Percentiles rank a stretch among this genome's conserved stretches.
Conservation (phyloP, 2,888 invertebrate species). For the Scaptomyza tumidula region DNA sequence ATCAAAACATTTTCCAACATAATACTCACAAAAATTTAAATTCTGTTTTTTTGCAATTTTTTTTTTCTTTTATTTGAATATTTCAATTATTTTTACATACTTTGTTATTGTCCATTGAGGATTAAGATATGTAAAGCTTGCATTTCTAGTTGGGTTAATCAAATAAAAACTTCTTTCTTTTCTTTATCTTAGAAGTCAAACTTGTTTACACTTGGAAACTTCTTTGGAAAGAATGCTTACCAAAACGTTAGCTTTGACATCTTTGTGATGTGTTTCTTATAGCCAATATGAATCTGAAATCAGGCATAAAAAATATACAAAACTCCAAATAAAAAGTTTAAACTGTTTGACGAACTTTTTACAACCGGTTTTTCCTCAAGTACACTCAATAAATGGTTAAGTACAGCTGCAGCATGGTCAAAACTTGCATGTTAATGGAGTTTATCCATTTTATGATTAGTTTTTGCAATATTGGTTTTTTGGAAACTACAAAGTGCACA, state of each 20-base stretch:
- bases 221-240: not conserved
- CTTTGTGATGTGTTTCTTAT: not conserved
- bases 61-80: too few species aligned
- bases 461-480: not conserved
- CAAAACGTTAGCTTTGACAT: not conserved
- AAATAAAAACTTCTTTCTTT: not conserved
- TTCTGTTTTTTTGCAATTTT: too few species aligned
- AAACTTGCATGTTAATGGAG: not conserved
- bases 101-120: too few species aligned
- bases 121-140: too few species aligned
- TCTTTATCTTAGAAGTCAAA: not conserved
- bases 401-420: not conserved
- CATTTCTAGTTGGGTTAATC: not conserved
- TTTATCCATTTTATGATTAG: not conserved
- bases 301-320: too few species aligned
- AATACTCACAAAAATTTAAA: too few species aligned
- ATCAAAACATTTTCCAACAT: too few species aligned
- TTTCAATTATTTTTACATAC: too few species aligned
- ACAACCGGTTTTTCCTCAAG: too few species aligned
- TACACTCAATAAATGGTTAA: too few species aligned
- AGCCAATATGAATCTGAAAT: not conserved
- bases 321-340: too few species aligned
- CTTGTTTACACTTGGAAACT: not conserved
- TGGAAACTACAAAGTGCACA: slow-evolving; percentile 7
- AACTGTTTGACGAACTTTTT: too few species aligned